These are phyloP conservation scores for Aphelenchoides besseyi DNA, from an alignment of 1,140 invertebrate species.

Conservation along the genomic window DNA sequence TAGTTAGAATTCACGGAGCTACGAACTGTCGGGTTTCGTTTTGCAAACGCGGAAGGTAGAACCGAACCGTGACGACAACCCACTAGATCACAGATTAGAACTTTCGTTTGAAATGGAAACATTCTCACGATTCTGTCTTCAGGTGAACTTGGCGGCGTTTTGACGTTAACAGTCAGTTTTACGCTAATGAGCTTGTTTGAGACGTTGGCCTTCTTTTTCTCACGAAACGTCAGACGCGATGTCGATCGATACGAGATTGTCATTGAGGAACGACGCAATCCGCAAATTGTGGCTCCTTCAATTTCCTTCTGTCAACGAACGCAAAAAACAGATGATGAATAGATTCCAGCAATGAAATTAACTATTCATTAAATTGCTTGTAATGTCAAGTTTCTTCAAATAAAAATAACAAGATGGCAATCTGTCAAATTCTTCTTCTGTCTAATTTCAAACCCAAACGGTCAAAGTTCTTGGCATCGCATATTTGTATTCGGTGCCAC, in stretches of 20 bases:
- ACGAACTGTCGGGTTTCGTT: no score
- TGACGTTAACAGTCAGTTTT: not conserved
- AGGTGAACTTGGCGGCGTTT: constrained; percentile 15
- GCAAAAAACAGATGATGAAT: no score
- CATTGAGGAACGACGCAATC: constrained; percentile 3
- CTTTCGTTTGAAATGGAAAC: not conserved
- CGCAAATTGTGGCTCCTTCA: constrained; percentile 8
- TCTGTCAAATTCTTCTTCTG: no score
- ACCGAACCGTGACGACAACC: not conserved
- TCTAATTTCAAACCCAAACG: no score
- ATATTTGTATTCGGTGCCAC: no score
- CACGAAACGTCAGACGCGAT: not conserved
- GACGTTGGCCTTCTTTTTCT: constrained; percentile 1
- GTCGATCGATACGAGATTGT: constrained; percentile 18
- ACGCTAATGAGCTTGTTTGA: constrained; percentile 7
- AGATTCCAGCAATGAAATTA: no score
- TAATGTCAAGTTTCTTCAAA: no score
- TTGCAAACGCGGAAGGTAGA: not conserved
- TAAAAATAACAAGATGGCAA: no score
- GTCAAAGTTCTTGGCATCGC: no score
- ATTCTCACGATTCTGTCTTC: not conserved
- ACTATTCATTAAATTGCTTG: no score
- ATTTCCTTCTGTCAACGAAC: no score
- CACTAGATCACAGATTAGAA: not conserved
- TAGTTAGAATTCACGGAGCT: no score